Percentiles rank a stretch among this genome's conserved stretches.
phyloP scores from a whole-genome alignment of 1,140 invertebrate species.

The Carcinoscorpius rotundicauda region DNA sequence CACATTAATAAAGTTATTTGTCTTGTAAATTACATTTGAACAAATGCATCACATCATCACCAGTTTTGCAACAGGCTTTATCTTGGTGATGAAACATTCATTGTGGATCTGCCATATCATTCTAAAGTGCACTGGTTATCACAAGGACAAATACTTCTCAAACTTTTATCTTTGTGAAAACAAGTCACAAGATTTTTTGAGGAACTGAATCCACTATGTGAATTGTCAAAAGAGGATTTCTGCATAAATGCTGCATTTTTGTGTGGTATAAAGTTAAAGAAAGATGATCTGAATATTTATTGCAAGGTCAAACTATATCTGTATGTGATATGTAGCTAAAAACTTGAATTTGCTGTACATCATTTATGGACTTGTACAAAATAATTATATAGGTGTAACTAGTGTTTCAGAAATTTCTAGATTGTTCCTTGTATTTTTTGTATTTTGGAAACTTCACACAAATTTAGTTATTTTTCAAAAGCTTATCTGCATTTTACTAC shows the following conservation, averaged over 20 bases:
- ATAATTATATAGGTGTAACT: no score
- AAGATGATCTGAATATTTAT: background rate
- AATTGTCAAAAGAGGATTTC: slow-evolving; percentile 1
- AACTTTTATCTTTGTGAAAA: background rate
- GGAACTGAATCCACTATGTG: background rate
- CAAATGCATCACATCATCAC: background rate
- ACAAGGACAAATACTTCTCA: background rate
- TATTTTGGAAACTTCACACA: no score
- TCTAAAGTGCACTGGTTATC: background rate
- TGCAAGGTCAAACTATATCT: background rate
- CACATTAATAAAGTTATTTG: background rate
- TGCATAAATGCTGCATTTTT: background rate
- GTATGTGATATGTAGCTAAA: background rate
- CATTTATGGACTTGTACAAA: no score
- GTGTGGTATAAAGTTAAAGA: background rate
- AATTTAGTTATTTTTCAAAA: no score
- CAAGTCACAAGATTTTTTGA: slow-evolving; percentile 1
- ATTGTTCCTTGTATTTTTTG: no score
- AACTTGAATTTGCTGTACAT: no score
- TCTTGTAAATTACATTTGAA: background rate
- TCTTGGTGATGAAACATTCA: background rate
- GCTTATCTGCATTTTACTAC: no score
- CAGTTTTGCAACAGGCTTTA: background rate
- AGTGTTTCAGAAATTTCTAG: no score
- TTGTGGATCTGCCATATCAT: background rate